phyloP scores from a whole-genome alignment of 2,113 vertebrate species.

The Grus americana region DNA sequence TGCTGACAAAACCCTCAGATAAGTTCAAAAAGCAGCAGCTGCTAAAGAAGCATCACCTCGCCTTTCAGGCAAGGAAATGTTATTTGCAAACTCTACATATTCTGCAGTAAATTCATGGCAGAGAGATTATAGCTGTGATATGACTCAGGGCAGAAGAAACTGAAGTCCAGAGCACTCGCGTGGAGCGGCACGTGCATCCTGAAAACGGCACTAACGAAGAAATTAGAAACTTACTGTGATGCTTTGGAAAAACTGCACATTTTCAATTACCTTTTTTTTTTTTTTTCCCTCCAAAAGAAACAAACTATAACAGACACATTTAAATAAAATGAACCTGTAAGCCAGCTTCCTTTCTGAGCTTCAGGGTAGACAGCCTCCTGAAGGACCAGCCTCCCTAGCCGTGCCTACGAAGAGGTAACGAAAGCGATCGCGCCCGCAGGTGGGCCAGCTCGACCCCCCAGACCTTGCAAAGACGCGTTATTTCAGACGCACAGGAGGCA shows the following conservation, averaged over 20 bases:
- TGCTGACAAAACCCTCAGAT: background rate
- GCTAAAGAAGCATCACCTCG: background rate
- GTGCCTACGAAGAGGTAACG: background rate
- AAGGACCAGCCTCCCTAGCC: background rate
- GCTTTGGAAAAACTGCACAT: background rate
- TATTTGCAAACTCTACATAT: background rate
- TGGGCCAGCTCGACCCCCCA: background rate
- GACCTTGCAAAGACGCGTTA: background rate
- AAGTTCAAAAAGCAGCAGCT: background rate
- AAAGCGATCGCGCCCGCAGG: rapidly evolving
- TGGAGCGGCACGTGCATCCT: background rate
- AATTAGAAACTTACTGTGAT: rapidly evolving
- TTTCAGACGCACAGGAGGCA: background rate
- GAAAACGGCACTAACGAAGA: background rate
- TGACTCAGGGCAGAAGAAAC: background rate
- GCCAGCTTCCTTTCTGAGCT: background rate
- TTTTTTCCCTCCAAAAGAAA: background rate
- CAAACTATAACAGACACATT: background rate
- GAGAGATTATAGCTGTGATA: background rate
- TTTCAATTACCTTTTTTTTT: background rate
- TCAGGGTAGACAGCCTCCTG: background rate
- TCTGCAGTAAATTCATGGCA: background rate
- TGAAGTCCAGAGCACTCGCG: background rate
- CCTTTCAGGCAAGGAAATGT: background rate
- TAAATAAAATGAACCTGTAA: background rate